Evolutionary conservation across 2,888 invertebrate genomes (phyloP), one percentile per base, ranked within the genome.

Genomic region (Dynastes grantii): DNA sequence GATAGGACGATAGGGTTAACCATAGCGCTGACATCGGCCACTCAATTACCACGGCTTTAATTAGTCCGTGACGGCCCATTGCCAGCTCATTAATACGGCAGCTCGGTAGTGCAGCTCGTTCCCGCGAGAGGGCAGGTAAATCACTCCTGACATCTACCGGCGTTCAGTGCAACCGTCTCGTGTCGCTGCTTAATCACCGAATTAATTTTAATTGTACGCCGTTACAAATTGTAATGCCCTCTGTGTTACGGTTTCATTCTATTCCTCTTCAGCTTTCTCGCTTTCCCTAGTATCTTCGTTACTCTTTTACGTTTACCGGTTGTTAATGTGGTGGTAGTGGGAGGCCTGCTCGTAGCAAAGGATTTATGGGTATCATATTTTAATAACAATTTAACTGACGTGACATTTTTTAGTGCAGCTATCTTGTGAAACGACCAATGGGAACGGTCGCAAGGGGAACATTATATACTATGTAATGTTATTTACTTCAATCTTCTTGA

Each of bases 11-110:
- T 85, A 84, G 86, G 87, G 86, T 87, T 87, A 86, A 86, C 86
- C 85, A 86, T 85, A 84, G 85, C 86, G 86, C 87, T 87, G 87
- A 88, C 88, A 87, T 86, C 85, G 87, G 87, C 88, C 87, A 87
- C 88, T 88, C 87, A 88, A 88, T 88, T 88, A 88, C 87, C 85
- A 83, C 85, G 85, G 87, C 87, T 87, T 87, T 88, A 88, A 88
- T 88, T 88, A 88, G 87, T 87, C 88, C 87, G 85, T 87, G 87
- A 88, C 87, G 87, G 87, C 85, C 87, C 87, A 88, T 88, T 88
- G 87, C 87, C 87, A 86, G 88, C 87, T 87, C 88, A 87, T 88
- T 88, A 87, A 87, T 87, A 85, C 85, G 80, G 85, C 83, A 82
- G 82, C 55, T 58, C 68, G 67, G 79, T 63, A 82, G 84, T 81